Evolutionary conservation across 2,888 invertebrate genomes (phyloP).

Genomic region (Ariolimax columbianus): DNA sequence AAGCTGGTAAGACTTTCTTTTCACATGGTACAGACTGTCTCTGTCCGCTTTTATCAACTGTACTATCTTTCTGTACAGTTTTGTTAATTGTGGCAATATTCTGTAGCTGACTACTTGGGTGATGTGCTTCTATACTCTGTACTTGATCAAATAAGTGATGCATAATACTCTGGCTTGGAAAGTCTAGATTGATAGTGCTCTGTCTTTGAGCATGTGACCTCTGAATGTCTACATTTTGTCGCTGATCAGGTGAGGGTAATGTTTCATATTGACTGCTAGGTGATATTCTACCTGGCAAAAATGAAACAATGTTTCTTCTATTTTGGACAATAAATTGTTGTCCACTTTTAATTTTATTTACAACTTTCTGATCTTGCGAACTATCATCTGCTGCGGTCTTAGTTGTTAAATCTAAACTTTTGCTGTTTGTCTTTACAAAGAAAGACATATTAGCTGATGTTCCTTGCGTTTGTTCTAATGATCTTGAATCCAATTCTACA

Average conservation of each 20-base stretch:
- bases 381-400: not conserved
- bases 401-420: not conserved
- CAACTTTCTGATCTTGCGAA: not conserved
- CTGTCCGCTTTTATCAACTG: not conserved
- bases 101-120: not conserved
- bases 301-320: conserved; percentile 9
- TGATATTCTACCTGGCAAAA: not conserved
- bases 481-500: not conserved
- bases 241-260: not conserved
- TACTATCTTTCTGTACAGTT: not conserved
- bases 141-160: conserved; percentile 28
- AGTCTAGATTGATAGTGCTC: not conserved
- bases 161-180: conserved; percentile 10
- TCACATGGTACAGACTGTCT: not conserved
- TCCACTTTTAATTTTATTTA: too few relatives aligned
- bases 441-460: not conserved
- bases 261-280: not conserved
- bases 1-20: not conserved
- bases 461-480: not conserved
- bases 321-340: conserved; percentile 2
- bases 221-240: not conserved
- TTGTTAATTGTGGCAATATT: not conserved
- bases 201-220: not conserved
- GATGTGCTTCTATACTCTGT: not conserved
- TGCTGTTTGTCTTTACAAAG: not conserved